phyloP scores from a whole-genome alignment of 2,113 vertebrate species.

The Onychorhynchus coronatus region DNA sequence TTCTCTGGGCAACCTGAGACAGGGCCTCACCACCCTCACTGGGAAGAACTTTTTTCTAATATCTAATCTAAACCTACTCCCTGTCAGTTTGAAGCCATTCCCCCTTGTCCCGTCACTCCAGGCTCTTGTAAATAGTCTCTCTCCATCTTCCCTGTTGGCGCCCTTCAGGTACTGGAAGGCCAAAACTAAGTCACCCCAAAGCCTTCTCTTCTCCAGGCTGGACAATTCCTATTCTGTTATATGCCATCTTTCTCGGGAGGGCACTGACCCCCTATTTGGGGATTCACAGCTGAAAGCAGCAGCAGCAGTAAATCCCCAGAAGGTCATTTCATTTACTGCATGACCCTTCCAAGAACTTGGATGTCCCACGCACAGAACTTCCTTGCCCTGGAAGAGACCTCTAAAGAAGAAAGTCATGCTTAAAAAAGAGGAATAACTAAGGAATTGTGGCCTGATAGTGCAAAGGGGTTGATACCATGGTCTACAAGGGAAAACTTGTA shows the following conservation, averaged over 20 bases:
- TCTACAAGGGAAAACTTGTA: neutral
- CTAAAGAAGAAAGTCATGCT: neutral
- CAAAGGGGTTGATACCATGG: neutral
- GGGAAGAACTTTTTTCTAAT: neutral
- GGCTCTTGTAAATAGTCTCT: neutral
- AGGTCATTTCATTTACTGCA: neutral
- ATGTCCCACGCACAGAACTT: neutral
- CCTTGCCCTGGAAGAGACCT: neutral
- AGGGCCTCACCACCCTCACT: accelerated
- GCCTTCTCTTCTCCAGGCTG: neutral
- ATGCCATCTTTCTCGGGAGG: neutral
- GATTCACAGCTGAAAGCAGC: neutral
- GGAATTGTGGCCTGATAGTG: neutral
- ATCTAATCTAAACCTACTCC: neutral
- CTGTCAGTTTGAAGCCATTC: neutral
- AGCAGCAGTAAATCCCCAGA: neutral
- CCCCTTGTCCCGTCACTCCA: neutral
- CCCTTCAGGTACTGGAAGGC: neutral
- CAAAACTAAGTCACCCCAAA: neutral
- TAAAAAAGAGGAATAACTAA: neutral
- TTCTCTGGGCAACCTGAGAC: neutral
- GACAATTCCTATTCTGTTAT: neutral
- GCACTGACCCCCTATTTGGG: neutral
- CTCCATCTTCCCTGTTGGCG: neutral
- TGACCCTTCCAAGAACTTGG: neutral